Evolutionary conservation across 2,113 vertebrate species (phyloP), one percentile per base, ranked within the genome.

Genomic region (Xenus cinereus): DNA sequence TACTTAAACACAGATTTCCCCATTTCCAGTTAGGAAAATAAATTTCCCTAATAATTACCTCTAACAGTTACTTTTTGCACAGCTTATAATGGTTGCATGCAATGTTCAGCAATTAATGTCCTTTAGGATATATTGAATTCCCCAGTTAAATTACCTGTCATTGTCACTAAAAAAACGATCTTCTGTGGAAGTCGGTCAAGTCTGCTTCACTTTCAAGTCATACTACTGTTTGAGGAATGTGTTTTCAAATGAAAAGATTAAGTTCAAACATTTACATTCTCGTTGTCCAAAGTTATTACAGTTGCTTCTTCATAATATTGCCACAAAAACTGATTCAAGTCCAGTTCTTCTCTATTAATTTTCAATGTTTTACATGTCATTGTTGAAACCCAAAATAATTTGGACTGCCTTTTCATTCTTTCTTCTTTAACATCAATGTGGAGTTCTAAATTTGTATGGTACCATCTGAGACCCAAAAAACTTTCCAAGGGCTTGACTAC

Each of bases 101-200:
- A 84, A 30, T 75, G 63, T 94, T 93, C 66, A 82, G n/a, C 60
- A 95, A 85, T 92, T 95, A 94, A 95, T 72, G 51, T 69, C 69
- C 67, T 93, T 72, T 82, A 95, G 78, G 43, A 89, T 84, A 79
- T 46, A 89, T 43, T 90, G 77, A 93, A 93, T 96, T 86, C 79
- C 48, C 57, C 35, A 62, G 76, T 82, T 88, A 86, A 96, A 88
- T 91, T 88, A 50, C 28, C 48, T 84, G 82, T 85, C 79, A 77
- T 39, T 87, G 77, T 88, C 84, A 91, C 86, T 88, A 75, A 77
- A 91, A 79, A 87, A 84, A 59, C 0, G 2, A 54, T 86, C 69
- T 57, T 63, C 41, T 75, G 46, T 88, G 48, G 67, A 93, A 95
- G 56, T 43, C 2, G 0, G 60, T 93, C 66, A 92, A 93, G 54